Conservation (phyloP, 2,888 invertebrate species). For the Drosophila maculinotata region DNA sequence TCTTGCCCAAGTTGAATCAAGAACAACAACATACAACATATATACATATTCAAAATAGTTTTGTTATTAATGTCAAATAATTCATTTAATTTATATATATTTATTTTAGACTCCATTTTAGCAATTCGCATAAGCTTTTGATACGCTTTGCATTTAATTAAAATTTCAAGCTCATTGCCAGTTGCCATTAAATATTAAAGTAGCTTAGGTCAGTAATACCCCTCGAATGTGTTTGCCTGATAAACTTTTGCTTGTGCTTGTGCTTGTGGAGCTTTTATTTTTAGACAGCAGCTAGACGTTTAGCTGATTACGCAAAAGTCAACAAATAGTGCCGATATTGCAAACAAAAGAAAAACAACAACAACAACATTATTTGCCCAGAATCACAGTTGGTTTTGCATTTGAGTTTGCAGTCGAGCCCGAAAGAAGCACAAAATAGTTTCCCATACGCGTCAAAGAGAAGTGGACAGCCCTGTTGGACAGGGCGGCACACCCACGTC, state of each 20-base stretch:
- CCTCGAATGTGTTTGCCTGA: constrained; percentile 17
- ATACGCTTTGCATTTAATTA: constrained; percentile 8
- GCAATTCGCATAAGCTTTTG: not conserved
- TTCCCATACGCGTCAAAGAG: constrained; percentile 58
- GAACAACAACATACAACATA: too few relatives aligned
- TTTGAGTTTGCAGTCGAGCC: constrained; percentile 44
- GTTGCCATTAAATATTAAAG: constrained; percentile 21
- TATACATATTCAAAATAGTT: too few relatives aligned
- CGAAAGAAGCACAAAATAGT: constrained; percentile 31
- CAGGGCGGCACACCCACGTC: constrained; percentile 55
- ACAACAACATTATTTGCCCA: constrained; percentile 40
- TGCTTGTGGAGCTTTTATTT: constrained; percentile 53
- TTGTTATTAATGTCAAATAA: too few relatives aligned
- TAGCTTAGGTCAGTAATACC: constrained; percentile 66
- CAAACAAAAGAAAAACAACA: constrained; percentile 3
- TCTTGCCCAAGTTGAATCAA: not conserved
- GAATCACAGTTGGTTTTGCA: constrained; percentile 39
- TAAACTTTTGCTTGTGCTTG: constrained; percentile 29
- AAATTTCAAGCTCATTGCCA: not conserved
- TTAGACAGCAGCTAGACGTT: constrained; percentile 29
- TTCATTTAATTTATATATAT: too few relatives aligned
- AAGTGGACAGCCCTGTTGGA: constrained; percentile 28
- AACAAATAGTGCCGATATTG: constrained; percentile 44
- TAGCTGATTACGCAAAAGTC: constrained; percentile 29
- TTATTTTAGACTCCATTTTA: not conserved